Evolutionary conservation across 2,113 vertebrate species (phyloP), one percentile per base, ranked within the genome.

Genomic region (Gallinago undulata): DNA sequence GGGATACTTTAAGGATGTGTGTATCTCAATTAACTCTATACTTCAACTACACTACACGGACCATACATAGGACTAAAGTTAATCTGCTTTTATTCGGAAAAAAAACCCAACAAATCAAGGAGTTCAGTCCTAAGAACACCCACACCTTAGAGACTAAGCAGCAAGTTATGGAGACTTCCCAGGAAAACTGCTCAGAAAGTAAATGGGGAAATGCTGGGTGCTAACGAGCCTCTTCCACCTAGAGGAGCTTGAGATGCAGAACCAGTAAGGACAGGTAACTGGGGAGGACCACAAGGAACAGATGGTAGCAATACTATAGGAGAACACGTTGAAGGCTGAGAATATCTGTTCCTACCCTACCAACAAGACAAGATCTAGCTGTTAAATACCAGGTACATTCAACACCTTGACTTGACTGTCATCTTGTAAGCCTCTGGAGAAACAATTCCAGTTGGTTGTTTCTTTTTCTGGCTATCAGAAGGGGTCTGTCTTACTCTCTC

Each of bases 11-110:
- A 96, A 96, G 63, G 75, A 93, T 93, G 78, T 83, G 74, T 69
- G 16, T 87, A 67, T 90, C 74, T 91, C 91, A 90, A 94, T 94
- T 96, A 96, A 94, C 91, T 96, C 89, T 66, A 87, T 84, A 73
- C 81, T 85, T 87, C 43, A 82, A 63, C 90, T 60, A 43, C 75
- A 28, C 59, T 60, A 50, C 62, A 48, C 2, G 9, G 51, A 66
- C 33, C 77, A 62, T 30, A 51, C 53, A 48, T 37, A 74, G 53
- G 41, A 81, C 50, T 45, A 2, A 57, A 96, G 87, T 93, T 94
- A 91, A 93, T 82, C 75, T 39, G 56, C 75, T 93, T 93, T 53
- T 53, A 77, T 73, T 41, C 62, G 62, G 78, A 41, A 76, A 64
- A 55, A 84, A 53, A 80, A 81, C 11, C 39, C 62, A 89, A 45